Evolutionary conservation across 1,140 invertebrate genomes (phyloP), one percentile per base, ranked within the genome.

Genomic region (Leptoteleia sp.): DNA sequence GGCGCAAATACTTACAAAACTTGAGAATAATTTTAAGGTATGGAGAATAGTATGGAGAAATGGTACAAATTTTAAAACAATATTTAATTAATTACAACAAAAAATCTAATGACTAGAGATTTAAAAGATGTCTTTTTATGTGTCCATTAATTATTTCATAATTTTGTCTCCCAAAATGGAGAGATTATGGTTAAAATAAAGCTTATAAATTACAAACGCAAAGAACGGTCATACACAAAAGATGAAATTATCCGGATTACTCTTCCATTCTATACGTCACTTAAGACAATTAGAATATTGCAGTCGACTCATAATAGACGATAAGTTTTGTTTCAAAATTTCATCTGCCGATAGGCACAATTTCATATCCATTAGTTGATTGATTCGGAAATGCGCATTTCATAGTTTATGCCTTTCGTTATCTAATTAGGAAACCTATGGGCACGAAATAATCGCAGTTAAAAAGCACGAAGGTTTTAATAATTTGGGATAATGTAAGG

Each of bases 211-310:
- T 19, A 9, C 15, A 38, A 40, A n/a, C n/a, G n/a, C n/a, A 38
- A 42, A 29, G 17, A 45, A 61, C 19, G 17, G 17, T 29, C 25
- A 12, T 27, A 12, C 13, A 4, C 22, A 47, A 45, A 45, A 35
- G 55, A 45, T 45, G 25, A 61, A 61, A 61, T 61, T 61, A n/a
- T n/a, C n/a, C n/a, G n/a, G n/a, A n/a, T n/a, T n/a, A n/a, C 22
- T 7, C 27, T 47, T 47, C 12, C 13, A 25, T 61, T 37, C 0
- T 33, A 22, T 1, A 17, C 42, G 31, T 61, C 57, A 61, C 12
- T 5, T 25, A 12, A 11, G 17, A 35, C 15, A 48, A 61, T 43
- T 59, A 45, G 6, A 62, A 48, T 29, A 33, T 40, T 62, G 17
- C 27, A 38, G 43, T 33, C 22, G 19, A 17, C 29, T 35, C 11